Base-by-base conservation (phyloP, 1,140 invertebrate genomes). In the Plodia interpunctella region DNA sequence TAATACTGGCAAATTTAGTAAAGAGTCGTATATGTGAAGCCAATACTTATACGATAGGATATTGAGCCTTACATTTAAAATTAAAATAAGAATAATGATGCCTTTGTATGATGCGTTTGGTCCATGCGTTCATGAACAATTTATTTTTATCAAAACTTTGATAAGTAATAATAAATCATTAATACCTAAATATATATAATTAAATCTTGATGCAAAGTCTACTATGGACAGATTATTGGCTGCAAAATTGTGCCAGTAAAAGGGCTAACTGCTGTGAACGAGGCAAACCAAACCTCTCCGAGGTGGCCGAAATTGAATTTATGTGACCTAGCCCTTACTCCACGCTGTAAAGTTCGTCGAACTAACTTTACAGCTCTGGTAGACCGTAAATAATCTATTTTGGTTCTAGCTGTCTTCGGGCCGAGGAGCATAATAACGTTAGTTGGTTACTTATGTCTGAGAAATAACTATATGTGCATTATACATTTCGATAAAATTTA, bases 231-330 rank as follows among this genome's bases (percentile, higher is more conserved):
- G n/a, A 18, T 53, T 53, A 53, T n/a, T n/a, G 51, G 20, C 4
- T 53, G 51, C 51, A 2, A 25, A 53, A 53, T 51, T 25, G 19
- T 9, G 51, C 25, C 51, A 53, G 21, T 53, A 11, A 53, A 21
- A 53, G 51, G 51, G 51, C 21, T 53, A 53, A 53, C 51, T 25
- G 15, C 20, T 13, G 10, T 53, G 20, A 20, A 1, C 11, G 51
- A 51, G 19, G 18, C 51, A 25, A 25, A 25, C 21, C n/a, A 25
- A 20, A 53, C 10, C 19, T n/a, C 20, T 53, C 20, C 19, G 51
- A 53, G 51, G 20, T 21, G 19, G 5, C 51, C 20, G n/a, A 53
- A 53, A 53, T 53, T 53, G 19, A 53, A 53, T 53, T 21, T n/a
- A 10, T 53, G 20, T 25, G 21, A 53, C 20, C 20, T 20, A 19